These are phyloP conservation scores for Sipha maydis DNA, from an alignment of 2,888 invertebrate genomes.

Conservation along the genomic window DNA sequence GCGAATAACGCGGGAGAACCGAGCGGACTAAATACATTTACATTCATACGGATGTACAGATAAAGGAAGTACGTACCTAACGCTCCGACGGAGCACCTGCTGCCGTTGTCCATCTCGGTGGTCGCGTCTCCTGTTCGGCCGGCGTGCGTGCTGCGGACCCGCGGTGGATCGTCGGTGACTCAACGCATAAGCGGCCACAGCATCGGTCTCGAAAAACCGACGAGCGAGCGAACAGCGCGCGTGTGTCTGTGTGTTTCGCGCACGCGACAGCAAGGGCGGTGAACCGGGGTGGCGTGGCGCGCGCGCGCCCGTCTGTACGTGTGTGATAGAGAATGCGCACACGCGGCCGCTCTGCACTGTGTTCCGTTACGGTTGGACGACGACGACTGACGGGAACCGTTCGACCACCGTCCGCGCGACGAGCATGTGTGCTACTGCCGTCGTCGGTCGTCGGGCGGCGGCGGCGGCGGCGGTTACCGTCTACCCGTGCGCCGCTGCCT, in stretches of 20 bases:
- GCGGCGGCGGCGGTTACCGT: background rate
- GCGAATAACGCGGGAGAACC: background rate
- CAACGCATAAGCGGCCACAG: background rate
- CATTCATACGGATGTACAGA: too few relatives aligned
- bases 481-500: background rate
- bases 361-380: background rate
- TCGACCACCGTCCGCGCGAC: background rate
- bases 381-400: background rate
- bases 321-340: slow-evolving; percentile 3
- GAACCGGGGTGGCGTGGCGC: background rate
- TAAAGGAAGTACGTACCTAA: background rate
- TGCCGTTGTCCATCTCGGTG: background rate
- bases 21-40: too few relatives aligned
- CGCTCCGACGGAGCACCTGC: slow-evolving; percentile 30
- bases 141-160: background rate
- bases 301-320: background rate
- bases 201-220: background rate
- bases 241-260: background rate
- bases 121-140: background rate
- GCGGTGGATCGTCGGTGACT: too few relatives aligned
- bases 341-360: slow-evolving; percentile 4
- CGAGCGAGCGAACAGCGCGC: too few relatives aligned
- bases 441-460: background rate
- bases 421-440: slow-evolving; percentile 49
- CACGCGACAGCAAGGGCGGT: background rate